Conservation (phyloP, 2,888 invertebrate genomes). For the Melieria crassipennis region DNA sequence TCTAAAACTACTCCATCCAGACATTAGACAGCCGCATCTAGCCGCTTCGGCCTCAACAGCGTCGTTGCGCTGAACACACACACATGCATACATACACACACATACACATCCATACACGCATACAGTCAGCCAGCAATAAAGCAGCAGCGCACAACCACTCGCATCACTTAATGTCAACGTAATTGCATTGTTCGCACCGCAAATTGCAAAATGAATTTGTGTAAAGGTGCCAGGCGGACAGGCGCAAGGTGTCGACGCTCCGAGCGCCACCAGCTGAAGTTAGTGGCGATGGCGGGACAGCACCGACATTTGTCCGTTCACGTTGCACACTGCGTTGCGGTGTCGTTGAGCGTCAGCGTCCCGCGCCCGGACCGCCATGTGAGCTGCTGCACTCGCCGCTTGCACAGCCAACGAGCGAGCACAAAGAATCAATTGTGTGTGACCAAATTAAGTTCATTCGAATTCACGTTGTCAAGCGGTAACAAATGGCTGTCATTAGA, state of each 20-base stretch:
- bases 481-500: conserved; percentile 34
- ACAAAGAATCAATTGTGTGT: conserved; percentile 62
- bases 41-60: too few species aligned
- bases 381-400: not conserved
- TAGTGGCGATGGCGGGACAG: too few species aligned
- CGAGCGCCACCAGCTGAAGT: not conserved
- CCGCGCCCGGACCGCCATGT: not conserved
- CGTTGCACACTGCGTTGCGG: conserved; percentile 11
- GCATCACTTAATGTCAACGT: conserved; percentile 58
- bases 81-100: too few species aligned
- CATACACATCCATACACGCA: too few species aligned
- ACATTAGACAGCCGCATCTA: too few species aligned
- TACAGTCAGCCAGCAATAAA: too few species aligned
- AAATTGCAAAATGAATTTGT: conserved; percentile 59
- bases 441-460: conserved; percentile 62
- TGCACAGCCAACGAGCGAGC: conserved; percentile 9
- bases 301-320: not conserved
- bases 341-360: not conserved
- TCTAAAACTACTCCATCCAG: too few species aligned
- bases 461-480: conserved; percentile 38
- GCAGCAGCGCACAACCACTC: not conserved
- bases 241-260: conserved; percentile 13
- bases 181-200: conserved; percentile 60
- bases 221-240: not conserved
- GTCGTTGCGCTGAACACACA: too few species aligned